Evolutionary conservation across 2,888 invertebrate species (phyloP).

Genomic region (Ephialtes manifestator): DNA sequence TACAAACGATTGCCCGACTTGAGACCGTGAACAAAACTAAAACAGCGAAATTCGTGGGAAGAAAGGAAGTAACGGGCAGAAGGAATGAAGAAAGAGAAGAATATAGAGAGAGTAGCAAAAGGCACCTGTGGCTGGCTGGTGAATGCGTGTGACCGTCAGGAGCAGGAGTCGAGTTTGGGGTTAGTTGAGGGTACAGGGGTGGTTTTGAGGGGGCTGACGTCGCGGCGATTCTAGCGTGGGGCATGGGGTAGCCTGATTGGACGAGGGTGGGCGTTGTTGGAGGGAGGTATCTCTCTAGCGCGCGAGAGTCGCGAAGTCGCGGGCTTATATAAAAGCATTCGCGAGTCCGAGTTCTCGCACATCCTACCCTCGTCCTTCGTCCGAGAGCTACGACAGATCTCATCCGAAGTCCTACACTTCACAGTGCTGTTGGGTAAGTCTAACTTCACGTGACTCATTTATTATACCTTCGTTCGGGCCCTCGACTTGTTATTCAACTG

Average conservation of each 20-base stretch:
- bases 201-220: slow-evolving; percentile 44
- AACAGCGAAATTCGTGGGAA: neutral
- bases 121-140: slow-evolving; percentile 71
- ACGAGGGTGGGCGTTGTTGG: slow-evolving; percentile 75
- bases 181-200: slow-evolving; percentile 43
- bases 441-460: neutral
- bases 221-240: slow-evolving; percentile 62
- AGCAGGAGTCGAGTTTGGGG: slow-evolving; percentile 59
- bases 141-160: slow-evolving; percentile 47
- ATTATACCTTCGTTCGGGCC: neutral
- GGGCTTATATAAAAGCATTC: slow-evolving; percentile 83
- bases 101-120: slow-evolving; percentile 47
- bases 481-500: neutral
- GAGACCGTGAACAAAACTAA: neutral
- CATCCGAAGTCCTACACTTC: slow-evolving; percentile 35
- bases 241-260: slow-evolving; percentile 77
- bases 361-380: slow-evolving; percentile 76
- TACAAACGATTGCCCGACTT: neutral
- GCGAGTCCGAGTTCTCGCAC: slow-evolving; percentile 77
- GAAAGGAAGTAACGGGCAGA: slow-evolving; percentile 1
- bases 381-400: slow-evolving; percentile 55
- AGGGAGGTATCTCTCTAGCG: slow-evolving; percentile 71
- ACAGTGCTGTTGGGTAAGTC: slow-evolving; percentile 64
- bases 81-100: slow-evolving; percentile 6
- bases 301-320: slow-evolving; percentile 67